A percentile compares a stretch with the other conserved stretches of the same genome.
Conservation (phyloP, 1,140 invertebrate genomes). For the Phenacoccus solenopsis region DNA sequence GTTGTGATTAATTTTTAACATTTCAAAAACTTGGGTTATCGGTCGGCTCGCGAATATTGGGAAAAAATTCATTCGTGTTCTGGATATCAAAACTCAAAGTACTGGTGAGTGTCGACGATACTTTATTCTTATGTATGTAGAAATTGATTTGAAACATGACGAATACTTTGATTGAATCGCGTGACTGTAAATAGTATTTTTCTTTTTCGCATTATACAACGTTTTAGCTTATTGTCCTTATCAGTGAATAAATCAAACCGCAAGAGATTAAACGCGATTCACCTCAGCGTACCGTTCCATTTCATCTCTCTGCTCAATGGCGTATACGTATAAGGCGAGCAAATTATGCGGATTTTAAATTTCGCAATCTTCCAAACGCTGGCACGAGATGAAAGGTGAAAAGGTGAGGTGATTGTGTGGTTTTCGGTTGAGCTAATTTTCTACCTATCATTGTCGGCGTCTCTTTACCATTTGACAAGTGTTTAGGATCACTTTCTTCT, state of each 20-base stretch:
- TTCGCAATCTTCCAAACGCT: no score
- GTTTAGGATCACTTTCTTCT: no score
- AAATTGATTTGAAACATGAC: background rate
- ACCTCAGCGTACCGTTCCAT: no score
- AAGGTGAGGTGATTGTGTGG: no score
- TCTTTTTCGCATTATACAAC: background rate
- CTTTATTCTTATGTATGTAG: background rate
- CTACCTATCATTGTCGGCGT: no score
- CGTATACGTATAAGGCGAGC: no score
- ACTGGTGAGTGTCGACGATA: background rate
- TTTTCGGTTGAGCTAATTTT: no score
- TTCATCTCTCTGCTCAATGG: no score
- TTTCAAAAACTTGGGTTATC: background rate
- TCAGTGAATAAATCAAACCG: background rate
- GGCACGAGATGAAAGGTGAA: no score
- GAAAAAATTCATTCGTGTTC: background rate
- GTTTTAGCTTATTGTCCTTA: background rate
- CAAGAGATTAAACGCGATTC: background rate
- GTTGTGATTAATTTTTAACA: slow-evolving; percentile 3
- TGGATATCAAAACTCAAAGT: background rate
- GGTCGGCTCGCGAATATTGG: background rate
- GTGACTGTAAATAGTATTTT: background rate
- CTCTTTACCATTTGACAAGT: no score
- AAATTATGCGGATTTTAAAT: no score
- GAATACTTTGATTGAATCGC: background rate